A percentile compares a stretch with the other conserved stretches of the same genome.
Evolutionary conservation across 1,140 invertebrate genomes (phyloP).

Genomic region (Drosophila cardini): DNA sequence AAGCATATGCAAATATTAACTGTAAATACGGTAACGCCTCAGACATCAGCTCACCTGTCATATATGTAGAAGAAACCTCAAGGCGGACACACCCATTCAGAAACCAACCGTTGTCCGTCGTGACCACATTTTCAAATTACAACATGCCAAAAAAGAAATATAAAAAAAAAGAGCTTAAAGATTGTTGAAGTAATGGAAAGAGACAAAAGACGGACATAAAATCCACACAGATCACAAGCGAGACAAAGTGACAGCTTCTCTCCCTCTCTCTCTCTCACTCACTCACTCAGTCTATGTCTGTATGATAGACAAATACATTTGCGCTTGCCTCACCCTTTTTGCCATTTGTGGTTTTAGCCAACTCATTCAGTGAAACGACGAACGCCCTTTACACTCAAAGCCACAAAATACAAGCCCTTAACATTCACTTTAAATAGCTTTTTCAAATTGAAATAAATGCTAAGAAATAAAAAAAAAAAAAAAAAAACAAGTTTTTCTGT

Average conservation of each 20-base stretch:
- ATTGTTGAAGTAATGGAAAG: neutral
- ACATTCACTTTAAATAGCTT: constrained; percentile 78
- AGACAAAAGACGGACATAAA: constrained; percentile 1
- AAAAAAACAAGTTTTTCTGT: constrained; percentile 73
- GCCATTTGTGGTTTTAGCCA: constrained; percentile 40
- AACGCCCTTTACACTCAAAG: constrained; percentile 46
- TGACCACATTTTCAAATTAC: constrained; percentile 51
- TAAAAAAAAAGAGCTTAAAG: constrained; percentile 13
- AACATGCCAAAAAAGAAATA: constrained; percentile 42
- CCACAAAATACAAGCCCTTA: constrained; percentile 67
- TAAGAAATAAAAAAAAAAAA: constrained; percentile 5
- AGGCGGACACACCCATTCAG: constrained; percentile 33
- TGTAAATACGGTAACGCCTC: constrained; percentile 34
- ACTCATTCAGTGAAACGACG: constrained; percentile 32
- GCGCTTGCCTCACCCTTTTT: constrained; percentile 14
- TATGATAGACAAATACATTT: constrained; percentile 29
- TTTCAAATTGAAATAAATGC: constrained; percentile 33
- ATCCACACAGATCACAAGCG: constrained; percentile 10
- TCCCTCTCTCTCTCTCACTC: neutral
- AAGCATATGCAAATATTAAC: constrained; percentile 39
- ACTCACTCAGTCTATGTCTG: neutral
- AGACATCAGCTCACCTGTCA: constrained; percentile 51
- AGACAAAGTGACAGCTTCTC: constrained; percentile 7
- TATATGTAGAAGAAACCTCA: constrained; percentile 5
- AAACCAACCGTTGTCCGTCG: neutral